These are phyloP conservation scores for Montipora foliosa DNA, from an alignment of 64 coral and sea anemone species.

Conservation along the genomic window DNA sequence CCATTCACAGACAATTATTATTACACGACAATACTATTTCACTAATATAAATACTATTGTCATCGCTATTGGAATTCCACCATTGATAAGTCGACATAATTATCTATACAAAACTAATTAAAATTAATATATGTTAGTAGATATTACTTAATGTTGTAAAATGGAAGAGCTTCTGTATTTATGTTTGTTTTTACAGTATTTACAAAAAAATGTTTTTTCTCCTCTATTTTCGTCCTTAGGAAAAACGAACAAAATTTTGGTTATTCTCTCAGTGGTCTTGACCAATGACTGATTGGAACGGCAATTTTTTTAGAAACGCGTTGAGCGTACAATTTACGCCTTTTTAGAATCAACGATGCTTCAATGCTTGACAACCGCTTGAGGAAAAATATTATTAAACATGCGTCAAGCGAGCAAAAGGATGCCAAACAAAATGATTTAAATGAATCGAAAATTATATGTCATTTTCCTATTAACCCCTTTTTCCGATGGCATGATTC, in stretches of 20 bases:
- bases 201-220: not conserved
- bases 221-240: not conserved
- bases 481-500: too few species aligned
- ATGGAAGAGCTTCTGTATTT: not conserved
- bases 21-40: not conserved
- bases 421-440: too few species aligned
- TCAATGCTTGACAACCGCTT: too few species aligned
- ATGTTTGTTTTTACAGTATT: not conserved
- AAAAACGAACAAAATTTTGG: not conserved
- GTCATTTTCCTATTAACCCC: too few species aligned
- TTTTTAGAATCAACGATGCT: too few species aligned
- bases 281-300: not conserved
- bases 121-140: not conserved
- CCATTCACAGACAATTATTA: not conserved
- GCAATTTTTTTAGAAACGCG: too few species aligned
- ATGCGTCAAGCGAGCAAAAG: too few species aligned
- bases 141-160: not conserved
- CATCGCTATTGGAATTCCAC: not conserved
- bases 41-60: not conserved
- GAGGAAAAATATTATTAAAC: too few species aligned
- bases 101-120: not conserved
- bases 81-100: not conserved
- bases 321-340: too few species aligned
- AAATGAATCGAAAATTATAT: too few species aligned
- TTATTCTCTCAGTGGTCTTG: not conserved